Percentiles rank a stretch among this genome's conserved stretches.
phyloP scores from a whole-genome alignment of 2,113 vertebrate genomes.

The Limnothrissa miodon region DNA sequence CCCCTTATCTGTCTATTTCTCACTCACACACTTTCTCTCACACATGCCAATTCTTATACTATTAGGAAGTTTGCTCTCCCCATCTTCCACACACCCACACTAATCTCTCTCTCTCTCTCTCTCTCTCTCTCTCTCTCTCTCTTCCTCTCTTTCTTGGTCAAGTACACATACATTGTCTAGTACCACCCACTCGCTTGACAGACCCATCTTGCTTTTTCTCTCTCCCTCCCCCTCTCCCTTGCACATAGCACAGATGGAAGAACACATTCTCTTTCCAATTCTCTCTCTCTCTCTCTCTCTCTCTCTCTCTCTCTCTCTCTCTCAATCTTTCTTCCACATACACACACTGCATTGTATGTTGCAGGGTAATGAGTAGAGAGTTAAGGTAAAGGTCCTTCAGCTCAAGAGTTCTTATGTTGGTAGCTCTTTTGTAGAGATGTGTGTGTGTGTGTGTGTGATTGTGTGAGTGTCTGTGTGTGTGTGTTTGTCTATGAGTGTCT shows the following conservation, averaged over 20 bases:
- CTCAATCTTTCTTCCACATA: conserved; percentile 13
- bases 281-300: not conserved
- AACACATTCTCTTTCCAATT: not conserved
- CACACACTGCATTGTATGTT: conserved; percentile 48
- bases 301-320: conserved; percentile 21
- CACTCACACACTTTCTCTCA: not conserved
- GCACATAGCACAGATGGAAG: not conserved
- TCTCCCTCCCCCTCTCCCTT: not conserved
- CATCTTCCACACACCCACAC: not conserved
- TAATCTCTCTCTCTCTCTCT: not conserved
- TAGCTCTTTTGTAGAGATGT: not conserved
- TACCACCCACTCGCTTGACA: not conserved
- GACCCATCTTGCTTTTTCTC: not conserved
- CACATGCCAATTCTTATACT: not conserved
- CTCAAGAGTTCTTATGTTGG: not conserved
- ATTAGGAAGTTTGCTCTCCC: not conserved
- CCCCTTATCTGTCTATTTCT: not conserved
- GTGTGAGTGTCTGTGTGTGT: too few relatives aligned
- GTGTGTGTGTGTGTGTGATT: too few relatives aligned
- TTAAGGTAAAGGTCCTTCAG: not conserved
- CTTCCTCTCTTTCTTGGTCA: not conserved
- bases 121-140: not conserved
- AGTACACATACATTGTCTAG: not conserved
- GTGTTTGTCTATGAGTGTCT: too few relatives aligned
- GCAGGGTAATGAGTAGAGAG: not conserved